Evolutionary conservation across 2,797 vertebrate species (phyloP), one percentile per base, ranked within the genome.

Genomic region (Phoebastria nigripes): DNA sequence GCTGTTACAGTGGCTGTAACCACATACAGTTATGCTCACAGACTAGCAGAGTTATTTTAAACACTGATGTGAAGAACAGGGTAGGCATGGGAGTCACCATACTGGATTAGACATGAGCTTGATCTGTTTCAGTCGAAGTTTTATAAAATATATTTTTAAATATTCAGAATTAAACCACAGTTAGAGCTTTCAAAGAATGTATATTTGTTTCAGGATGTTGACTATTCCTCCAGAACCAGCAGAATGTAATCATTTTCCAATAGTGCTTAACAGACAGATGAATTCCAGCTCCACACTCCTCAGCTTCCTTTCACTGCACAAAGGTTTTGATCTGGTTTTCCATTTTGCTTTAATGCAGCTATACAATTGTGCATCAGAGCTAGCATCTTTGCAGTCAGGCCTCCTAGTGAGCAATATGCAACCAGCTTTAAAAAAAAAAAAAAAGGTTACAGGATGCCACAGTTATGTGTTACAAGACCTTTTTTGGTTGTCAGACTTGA

Each of bases 401-500:
- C 52, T 95, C 74, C 35, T 28, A 87, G 65, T 22, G 54, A 95
- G 92, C 72, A 87, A 71, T 26, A 66, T 42, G 79, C 78, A 96
- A 74, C 8, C 28, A 78, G 44, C 22, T 76, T 88, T 5, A 22
- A 59, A 47, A 54, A 56, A 72, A 25, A 25, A 73, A 62, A 26
- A 54, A 71, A 16, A 39, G 0, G 17, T 72, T 88, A 91, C 89
- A 95, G 93, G 90, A 95, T 91, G 87, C 87, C 81, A 96, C 82
- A 72, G 87, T 89, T 92, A 79, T 18, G 42, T 39, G 79, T 78
- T 54, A 92, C 61, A 91, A 89, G 89, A 76, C 94, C 94, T 95
- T 95, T 95, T 96, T 95, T 90, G 84, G 87, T 83, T 69, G 82
- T 86, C 84, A 71, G 52, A 49, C 44, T 95, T 5, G 1, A 87